Conservation (phyloP, 2,113 vertebrate species). For the Rhea pennata region DNA sequence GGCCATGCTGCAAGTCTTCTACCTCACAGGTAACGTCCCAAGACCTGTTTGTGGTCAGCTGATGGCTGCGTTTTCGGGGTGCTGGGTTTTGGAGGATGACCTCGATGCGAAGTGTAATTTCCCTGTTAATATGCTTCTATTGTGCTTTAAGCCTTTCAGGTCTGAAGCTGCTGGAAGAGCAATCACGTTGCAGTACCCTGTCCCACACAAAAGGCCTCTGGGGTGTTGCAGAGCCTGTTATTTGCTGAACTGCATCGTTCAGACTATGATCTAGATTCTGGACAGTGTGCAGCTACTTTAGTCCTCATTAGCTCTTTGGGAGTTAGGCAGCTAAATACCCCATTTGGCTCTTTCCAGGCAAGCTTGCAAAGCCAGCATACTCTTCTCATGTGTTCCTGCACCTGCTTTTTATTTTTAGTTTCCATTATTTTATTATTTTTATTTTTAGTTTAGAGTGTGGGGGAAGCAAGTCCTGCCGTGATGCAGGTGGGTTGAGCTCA, state of each 20-base stretch:
- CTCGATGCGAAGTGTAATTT: background rate
- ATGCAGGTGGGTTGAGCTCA: background rate
- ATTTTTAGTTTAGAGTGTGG: too few species aligned
- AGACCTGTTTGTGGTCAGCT: fast-evolving
- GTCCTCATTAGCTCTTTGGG: background rate
- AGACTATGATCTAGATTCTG: background rate
- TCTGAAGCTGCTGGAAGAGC: background rate
- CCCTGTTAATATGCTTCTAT: background rate
- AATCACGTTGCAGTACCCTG: background rate
- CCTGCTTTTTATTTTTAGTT: background rate
- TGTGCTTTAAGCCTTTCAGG: background rate
- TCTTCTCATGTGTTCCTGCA: background rate
- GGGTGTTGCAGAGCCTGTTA: background rate
- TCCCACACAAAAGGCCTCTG: background rate
- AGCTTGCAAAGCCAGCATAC: background rate
- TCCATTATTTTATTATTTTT: too few species aligned
- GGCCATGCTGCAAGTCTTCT: constrained; percentile 55
- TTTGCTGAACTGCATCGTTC: background rate
- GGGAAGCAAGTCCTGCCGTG: background rate
- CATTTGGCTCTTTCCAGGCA: background rate
- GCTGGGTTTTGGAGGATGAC: background rate
- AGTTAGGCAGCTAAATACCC: background rate
- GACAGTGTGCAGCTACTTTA: background rate
- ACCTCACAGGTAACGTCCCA: constrained; percentile 64
- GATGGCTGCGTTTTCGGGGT: fast-evolving